phyloP scores from a whole-genome alignment of 2,797 vertebrate genomes.

The Tympanoctomys barrerae region DNA sequence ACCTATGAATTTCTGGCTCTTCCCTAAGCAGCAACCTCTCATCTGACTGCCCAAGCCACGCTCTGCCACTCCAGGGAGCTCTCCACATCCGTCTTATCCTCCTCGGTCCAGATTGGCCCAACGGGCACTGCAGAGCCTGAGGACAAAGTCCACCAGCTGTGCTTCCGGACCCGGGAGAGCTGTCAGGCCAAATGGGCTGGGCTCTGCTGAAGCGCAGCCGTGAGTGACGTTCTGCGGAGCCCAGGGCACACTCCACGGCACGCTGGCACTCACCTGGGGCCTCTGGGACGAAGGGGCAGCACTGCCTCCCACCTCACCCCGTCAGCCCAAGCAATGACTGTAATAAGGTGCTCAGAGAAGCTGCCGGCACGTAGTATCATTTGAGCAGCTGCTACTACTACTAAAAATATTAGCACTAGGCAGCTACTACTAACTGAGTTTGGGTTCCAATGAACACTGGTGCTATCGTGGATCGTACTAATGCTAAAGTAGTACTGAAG shows the following conservation, averaged over 20 bases:
- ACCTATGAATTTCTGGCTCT: not conserved
- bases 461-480: not conserved
- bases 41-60: not conserved
- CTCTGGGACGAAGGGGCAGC: not conserved
- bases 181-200: too few species aligned
- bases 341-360: not conserved
- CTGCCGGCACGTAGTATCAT: not conserved
- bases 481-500: not conserved
- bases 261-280: fast-evolving
- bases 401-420: not conserved
- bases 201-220: not conserved
- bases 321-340: not conserved
- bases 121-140: not conserved
- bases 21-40: not conserved
- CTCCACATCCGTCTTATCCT: not conserved
- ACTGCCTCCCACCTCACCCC: not conserved
- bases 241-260: not conserved
- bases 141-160: not conserved
- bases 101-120: not conserved
- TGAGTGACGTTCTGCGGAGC: not conserved
- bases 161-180: not conserved
- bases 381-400: not conserved
- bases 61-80: not conserved
- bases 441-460: not conserved
- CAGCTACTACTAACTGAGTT: not conserved